Base-by-base conservation (phyloP, 2,888 invertebrate species). In the Lycophotia porphyrea region DNA sequence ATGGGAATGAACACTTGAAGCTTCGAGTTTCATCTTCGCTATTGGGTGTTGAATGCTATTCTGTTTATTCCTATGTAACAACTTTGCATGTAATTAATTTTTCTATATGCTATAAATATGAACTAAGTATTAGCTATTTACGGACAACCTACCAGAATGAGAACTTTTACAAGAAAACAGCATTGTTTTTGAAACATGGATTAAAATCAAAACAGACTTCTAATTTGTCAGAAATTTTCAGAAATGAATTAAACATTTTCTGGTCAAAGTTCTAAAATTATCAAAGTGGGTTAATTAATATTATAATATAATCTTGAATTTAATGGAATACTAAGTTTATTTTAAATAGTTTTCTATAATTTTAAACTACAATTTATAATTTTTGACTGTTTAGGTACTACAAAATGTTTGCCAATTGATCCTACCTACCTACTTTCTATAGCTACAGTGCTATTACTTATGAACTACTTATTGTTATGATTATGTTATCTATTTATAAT, bases 381-480 rank as follows among this genome's bases (percentile, higher is more conserved):
- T 58, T 39, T 49, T 3, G 42, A 61, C 15, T 64, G 60, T 52
- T 58, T 60, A 34, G 2, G 15, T 63, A 71, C 71, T 84, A 83
- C 63, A 21, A 49, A 58, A 1, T 65, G 73, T 65, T 71, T 39
- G 34, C 13, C 42, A 77, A 66, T 44, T 65, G 4, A 47, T 71
- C 74, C 58, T 76, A 65, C 81, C 77, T 72, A 76, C 77, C 42
- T 84, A 78, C 71, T 13, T 61, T 70, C 80, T 80, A 84, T 70
- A 0, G 63, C 85, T 85, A 86, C 87, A 64, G 82, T 85, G 87
- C 84, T 76, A 76, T 64, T 60, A 66, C 71, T 74, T 70, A 78
- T 69, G 34, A 58, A 60, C 74, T 73, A 72, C 65, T 76, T 71
- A 71, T 47, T 60, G 52, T 58, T 72, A 73, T 74, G 69, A 78